These are phyloP conservation scores for Cyanoramphus novaezelandiae DNA, from an alignment of 2,113 vertebrate genomes.

Conservation along the genomic window DNA sequence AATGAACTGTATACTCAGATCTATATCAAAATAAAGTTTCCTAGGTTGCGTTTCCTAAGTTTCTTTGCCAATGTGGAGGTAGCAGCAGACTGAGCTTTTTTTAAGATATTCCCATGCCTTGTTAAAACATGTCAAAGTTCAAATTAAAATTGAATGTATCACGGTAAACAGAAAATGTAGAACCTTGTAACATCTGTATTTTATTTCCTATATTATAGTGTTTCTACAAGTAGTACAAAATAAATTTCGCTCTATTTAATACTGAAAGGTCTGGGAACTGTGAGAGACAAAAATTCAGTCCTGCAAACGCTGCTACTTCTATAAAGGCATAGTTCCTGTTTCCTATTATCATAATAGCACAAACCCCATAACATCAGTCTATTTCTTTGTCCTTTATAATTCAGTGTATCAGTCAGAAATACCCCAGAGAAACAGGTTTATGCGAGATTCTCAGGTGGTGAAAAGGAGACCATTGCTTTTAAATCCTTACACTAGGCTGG, in stretches of 20 bases:
- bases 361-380: neutral
- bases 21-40: slow-evolving; percentile 54
- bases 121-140: neutral
- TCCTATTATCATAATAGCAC: neutral
- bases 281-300: neutral
- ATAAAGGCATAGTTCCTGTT: neutral
- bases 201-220: neutral
- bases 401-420: neutral
- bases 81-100: neutral
- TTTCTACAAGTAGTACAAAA: neutral
- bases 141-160: neutral
- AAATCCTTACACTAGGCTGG: neutral
- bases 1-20: slow-evolving; percentile 53
- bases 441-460: neutral
- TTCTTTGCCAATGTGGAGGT: neutral
- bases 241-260: neutral
- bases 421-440: neutral
- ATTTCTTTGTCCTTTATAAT: neutral
- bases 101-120: neutral
- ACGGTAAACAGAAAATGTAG: neutral
- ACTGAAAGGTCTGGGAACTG: neutral
- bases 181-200: neutral
- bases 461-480: neutral
- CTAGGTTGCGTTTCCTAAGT: neutral
- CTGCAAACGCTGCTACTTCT: neutral